These are phyloP conservation scores for Saguinus imperator DNA, from an alignment of 2,113 vertebrate genomes.

Conservation along the genomic window DNA sequence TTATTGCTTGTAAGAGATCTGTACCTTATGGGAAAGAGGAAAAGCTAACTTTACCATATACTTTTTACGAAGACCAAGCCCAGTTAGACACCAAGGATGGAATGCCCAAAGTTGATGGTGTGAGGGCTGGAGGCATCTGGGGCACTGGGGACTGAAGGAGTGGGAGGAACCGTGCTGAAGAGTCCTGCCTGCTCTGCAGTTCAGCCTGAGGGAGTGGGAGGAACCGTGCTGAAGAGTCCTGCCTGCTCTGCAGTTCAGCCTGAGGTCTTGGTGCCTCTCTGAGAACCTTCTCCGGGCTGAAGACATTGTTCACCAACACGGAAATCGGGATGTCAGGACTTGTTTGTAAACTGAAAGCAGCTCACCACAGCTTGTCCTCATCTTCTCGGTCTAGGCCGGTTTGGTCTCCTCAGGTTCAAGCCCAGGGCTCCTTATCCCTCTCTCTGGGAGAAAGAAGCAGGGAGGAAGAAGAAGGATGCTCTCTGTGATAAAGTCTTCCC, in stretches of 20 bases:
- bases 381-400: conserved; percentile 49
- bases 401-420: not conserved
- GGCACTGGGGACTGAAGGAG: not conserved
- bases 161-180: not conserved
- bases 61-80: not conserved
- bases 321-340: conserved; percentile 50
- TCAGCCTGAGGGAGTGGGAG: not conserved
- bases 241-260: conserved; percentile 49
- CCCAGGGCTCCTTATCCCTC: conserved; percentile 1
- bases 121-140: not conserved
- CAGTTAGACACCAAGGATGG: not conserved
- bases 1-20: conserved; percentile 5
- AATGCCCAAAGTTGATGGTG: not conserved
- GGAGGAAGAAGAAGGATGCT: not conserved
- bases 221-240: not conserved
- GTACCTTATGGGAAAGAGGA: not conserved
- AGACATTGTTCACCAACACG: conserved; percentile 45
- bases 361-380: not conserved
- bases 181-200: conserved; percentile 30
- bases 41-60: not conserved
- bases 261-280: conserved; percentile 24
- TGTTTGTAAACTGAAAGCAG: conserved; percentile 56
- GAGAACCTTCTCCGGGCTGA: conserved; percentile 54
- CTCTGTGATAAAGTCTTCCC: not conserved
- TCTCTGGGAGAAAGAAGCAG: not conserved